phyloP scores from a whole-genome alignment of 2,888 invertebrate genomes.

The Gibbula magus region DNA sequence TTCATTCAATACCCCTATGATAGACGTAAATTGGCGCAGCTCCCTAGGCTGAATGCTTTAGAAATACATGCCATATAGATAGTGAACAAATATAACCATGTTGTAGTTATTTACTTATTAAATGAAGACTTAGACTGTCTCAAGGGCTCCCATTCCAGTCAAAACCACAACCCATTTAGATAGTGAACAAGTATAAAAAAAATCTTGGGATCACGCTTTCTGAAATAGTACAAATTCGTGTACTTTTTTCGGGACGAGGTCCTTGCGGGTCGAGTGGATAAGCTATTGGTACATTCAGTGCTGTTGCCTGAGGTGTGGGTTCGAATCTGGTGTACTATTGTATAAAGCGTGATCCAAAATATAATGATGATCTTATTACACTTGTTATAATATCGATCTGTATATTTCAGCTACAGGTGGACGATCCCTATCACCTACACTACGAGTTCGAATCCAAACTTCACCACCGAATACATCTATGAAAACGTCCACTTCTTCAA shows the following conservation, averaged over 20 bases:
- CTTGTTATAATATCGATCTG: neutral
- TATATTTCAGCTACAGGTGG: slow-evolving; percentile 55
- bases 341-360: neutral
- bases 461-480: neutral
- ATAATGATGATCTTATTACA: neutral
- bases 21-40: too few species aligned
- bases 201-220: too few species aligned
- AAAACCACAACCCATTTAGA: neutral
- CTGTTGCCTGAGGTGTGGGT: neutral
- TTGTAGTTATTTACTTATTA: too few species aligned
- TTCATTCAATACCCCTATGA: too few species aligned
- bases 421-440: slow-evolving; percentile 48
- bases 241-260: neutral
- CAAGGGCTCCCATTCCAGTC: too few species aligned
- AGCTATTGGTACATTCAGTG: neutral
- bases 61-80: too few species aligned
- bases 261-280: neutral
- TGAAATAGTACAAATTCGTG: too few species aligned
- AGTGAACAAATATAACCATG: too few species aligned
- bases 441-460: neutral
- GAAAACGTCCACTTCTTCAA: neutral
- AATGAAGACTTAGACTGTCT: too few species aligned
- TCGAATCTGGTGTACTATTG: neutral
- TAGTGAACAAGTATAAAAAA: too few species aligned
- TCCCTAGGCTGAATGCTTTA: too few species aligned